Evolutionary conservation across 2,888 invertebrate species (phyloP), one percentile per base, ranked within the genome.

Genomic region (Eudasyphora cyanicolor): DNA sequence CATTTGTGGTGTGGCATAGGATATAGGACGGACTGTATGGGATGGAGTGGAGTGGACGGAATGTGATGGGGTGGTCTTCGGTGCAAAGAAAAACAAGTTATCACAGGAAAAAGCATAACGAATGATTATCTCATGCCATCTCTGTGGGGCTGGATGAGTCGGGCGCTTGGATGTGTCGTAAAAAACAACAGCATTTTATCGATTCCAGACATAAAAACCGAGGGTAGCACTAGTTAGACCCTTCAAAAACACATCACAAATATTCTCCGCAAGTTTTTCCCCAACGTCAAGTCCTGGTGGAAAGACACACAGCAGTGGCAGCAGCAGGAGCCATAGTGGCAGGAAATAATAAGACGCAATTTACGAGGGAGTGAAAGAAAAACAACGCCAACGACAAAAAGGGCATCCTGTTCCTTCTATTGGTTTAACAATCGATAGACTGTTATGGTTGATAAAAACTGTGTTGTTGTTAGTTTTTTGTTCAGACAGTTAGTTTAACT

Each of bases 321-420:
- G 60, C 60, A 60, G 60, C 29, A 29, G 17, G 24, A 21, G 10
- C 10, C 27, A 17, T 32, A 42, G 67, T 35, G 21, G 77, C 81
- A 84, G 84, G 84, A 84, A 79, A 84, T 84, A 84, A 81, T 84
- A 84, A 81, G 81, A 81, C 78, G 84, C 81, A 84, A 84, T 84
- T 84, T 79, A 78, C 73, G 78, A 54, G 78, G 84, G 80, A 84
- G 81, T 81, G 78, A 79, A 76, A 67, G 21, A 67, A 67, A 64
- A 64, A 64, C 64, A 64, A 64, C 64, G 35, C 19, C 64, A 32
- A 35, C 35, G 38, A 57, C 57, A 35, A 67, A 64, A 67, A 67
- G 67, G 67, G 67, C 67, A 67, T 67, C 67, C 67, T 67, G 67
- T 19, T 60, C 14, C 24, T 12, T 70, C 42, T 84, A 78, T 81